A percentile compares a stretch with the other conserved stretches of the same genome.
phyloP scores from a whole-genome alignment of 53 echinoderm and acorn worm genomes.

The Paelopatides confundens region DNA sequence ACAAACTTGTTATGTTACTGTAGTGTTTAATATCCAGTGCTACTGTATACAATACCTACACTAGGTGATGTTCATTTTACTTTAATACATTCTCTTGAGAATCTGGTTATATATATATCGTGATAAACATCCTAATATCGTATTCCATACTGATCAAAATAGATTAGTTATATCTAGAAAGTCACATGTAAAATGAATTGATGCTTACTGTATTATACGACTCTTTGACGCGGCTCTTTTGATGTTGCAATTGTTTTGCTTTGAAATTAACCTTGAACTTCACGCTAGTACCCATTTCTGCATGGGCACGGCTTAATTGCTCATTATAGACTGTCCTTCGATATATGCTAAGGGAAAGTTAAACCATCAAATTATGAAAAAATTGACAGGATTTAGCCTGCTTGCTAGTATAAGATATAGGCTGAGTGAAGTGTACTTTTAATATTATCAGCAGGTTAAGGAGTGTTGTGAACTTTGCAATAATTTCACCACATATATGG shows the following conservation, averaged over 20 bases:
- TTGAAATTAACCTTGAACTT: neutral
- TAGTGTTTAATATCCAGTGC: neutral
- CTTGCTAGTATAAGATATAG: neutral
- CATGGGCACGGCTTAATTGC: neutral
- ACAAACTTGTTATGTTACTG: neutral
- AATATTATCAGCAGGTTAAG: neutral
- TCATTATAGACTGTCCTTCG: neutral
- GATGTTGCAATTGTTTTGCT: neutral
- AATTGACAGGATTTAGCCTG: neutral
- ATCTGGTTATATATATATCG: neutral
- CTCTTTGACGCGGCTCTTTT: neutral
- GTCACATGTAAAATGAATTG: neutral
- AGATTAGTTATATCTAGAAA: constrained; percentile 14
- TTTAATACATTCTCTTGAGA: neutral
- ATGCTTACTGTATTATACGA: neutral
- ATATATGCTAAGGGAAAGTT: neutral
- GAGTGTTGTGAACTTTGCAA: too few species aligned
- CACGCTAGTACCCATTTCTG: neutral
- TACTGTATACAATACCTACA: neutral
- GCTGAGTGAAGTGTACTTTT: neutral
- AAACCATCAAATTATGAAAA: neutral
- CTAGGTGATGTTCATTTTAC: neutral
- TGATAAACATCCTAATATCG: neutral
- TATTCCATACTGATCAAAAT: neutral
- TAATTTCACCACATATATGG: too few species aligned